Base-by-base conservation (phyloP, 2,113 vertebrate species). In the Procavia capensis region DNA sequence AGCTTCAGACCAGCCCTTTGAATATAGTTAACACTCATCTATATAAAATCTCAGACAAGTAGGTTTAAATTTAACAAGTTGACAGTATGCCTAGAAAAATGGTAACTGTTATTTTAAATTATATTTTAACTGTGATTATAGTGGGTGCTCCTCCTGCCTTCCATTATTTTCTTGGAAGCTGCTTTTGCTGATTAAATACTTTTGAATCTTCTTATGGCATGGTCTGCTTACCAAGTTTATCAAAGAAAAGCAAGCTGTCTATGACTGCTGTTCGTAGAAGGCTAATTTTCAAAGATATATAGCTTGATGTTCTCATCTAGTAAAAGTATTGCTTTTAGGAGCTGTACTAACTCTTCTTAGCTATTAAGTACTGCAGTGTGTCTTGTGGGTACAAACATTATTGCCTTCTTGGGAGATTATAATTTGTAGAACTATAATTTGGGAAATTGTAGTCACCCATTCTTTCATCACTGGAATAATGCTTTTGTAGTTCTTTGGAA, bases 51-150 rank as follows among this genome's bases (percentile, higher is more conserved):
- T 61, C 6, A 59, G 45, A 41, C 74, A 85, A 70, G 85, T n/a
- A 93, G 39, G 66, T 90, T 93, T 82, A 59, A 45, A 66, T 95
- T 94, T 74, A 96, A 36, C 14, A 54, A 91, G 59, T 64, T 72
- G 63, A 78, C 39, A 82, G 31, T 59, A 76, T 66, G 34, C 6
- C 36, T 90, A 72, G 72, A 88, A 95, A 92, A 94, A 85, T 81
- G 29, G 66, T 76, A 78, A 43, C 47, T 88, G 82, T 85, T 81
- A 92, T 88, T 97, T 95, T n/a, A 93, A 93, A 88, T 66, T 91
- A 16, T 31, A 74, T 93, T 76, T 91, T 88, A 83, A 93, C 8
- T 89, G 66, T 92, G 54, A 75, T n/a, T 66, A 1, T 70, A 80
- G 25, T 41, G 63, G 85, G 34, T 88, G 7, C 61, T 85, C 87